A percentile compares a stretch with the other conserved stretches of the same genome.
phyloP scores from a whole-genome alignment of 2,888 invertebrate genomes.

The Argyresthia albistria region DNA sequence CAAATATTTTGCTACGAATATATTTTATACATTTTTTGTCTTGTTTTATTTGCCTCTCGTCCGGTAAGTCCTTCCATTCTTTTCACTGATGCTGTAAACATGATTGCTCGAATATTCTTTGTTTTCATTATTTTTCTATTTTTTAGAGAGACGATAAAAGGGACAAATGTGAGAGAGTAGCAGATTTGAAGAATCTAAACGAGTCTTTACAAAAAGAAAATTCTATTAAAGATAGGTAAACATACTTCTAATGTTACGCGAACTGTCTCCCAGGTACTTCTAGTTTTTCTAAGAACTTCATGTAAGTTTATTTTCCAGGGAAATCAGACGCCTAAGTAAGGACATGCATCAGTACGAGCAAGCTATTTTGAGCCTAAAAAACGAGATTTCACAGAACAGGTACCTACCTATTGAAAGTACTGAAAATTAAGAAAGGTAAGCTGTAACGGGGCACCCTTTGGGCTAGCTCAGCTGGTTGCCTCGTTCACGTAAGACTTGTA shows the following conservation, averaged over 20 bases:
- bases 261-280: too few relatives aligned
- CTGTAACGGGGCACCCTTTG: too few relatives aligned
- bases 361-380: conserved; percentile 31
- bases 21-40: not conserved
- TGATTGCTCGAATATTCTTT: not conserved
- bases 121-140: conserved; percentile 9
- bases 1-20: not conserved
- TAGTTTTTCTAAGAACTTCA: not conserved
- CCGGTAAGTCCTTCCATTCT: not conserved
- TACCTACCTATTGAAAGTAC: not conserved
- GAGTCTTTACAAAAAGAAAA: conserved; percentile 44
- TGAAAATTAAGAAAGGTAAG: too few relatives aligned
- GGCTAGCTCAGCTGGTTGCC: too few relatives aligned
- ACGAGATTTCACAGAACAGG: conserved; percentile 27
- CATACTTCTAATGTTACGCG: too few relatives aligned
- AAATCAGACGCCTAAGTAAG: conserved; percentile 41
- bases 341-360: conserved; percentile 43
- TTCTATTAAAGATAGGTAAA: conserved; percentile 43
- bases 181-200: conserved; percentile 26
- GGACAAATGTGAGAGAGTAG: conserved; percentile 17
- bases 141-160: conserved; percentile 22
- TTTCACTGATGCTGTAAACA: conserved; percentile 5
- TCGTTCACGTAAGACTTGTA: too few relatives aligned
- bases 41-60: not conserved
- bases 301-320: conserved; percentile 24